phyloP scores from a whole-genome alignment of 1,140 invertebrate species.

The Stratiolaelaps scimitus region DNA sequence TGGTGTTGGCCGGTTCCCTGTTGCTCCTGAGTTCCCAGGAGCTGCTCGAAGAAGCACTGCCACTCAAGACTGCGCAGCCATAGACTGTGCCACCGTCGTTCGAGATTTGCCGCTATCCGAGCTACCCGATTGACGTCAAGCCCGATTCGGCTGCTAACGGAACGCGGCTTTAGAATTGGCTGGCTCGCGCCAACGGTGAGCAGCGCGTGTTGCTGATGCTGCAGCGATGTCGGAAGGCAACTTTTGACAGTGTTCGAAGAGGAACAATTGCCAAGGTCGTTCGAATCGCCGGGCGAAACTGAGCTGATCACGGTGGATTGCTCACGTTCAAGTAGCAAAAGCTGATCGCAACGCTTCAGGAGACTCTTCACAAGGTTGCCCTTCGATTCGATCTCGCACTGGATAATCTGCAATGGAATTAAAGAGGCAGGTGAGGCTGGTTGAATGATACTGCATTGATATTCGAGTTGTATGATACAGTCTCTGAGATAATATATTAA shows the following conservation, averaged over 20 bases:
- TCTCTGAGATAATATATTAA: too few relatives aligned
- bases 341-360: constrained; percentile 53
- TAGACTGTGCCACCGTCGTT: constrained; percentile 70
- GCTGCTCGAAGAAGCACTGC: constrained; percentile 64
- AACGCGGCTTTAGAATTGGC: too few relatives aligned
- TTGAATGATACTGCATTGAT: not conserved
- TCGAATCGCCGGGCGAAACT: constrained; percentile 29
- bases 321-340: constrained; percentile 38
- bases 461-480: constrained; percentile 1
- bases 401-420: constrained; percentile 55
- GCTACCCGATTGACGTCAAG: constrained; percentile 34
- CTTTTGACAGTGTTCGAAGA: too few relatives aligned
- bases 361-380: constrained; percentile 64
- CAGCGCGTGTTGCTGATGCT: too few relatives aligned
- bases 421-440: constrained; percentile 23
- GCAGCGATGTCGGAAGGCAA: too few relatives aligned
- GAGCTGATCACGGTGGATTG: constrained; percentile 30
- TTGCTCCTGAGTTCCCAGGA: constrained; percentile 37
- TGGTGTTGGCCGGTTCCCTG: not conserved
- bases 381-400: constrained; percentile 68
- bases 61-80: constrained; percentile 75
- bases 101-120: constrained; percentile 49
- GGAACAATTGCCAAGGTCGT: not conserved
- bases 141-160: not conserved
- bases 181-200: too few relatives aligned